phyloP scores from a whole-genome alignment of 2,113 vertebrate species.

The Deroptyus accipitrinus region DNA sequence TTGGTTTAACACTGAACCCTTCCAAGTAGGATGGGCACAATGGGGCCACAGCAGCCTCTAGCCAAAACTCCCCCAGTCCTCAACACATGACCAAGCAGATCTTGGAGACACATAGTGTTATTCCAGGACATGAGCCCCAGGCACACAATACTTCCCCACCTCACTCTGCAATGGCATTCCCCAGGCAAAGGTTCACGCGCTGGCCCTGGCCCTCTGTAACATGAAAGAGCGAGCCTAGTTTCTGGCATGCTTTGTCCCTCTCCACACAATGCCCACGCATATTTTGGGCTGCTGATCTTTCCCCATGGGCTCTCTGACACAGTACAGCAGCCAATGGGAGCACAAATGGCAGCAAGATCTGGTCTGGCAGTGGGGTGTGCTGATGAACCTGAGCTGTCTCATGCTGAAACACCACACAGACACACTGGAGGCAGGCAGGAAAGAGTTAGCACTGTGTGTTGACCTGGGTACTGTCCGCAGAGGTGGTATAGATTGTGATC shows the following conservation, averaged over 20 bases:
- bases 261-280: background rate
- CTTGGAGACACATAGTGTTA: background rate
- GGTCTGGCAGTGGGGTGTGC: background rate
- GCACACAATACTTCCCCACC: background rate
- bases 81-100: background rate
- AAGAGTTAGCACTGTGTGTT: background rate
- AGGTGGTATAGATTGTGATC: background rate
- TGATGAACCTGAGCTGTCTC: background rate
- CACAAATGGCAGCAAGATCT: fast-evolving
- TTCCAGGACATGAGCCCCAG: background rate
- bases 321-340: background rate
- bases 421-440: background rate
- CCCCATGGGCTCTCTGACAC: background rate
- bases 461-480: background rate
- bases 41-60: background rate
- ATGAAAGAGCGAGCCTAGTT: background rate
- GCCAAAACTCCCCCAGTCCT: background rate
- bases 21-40: fast-evolving
- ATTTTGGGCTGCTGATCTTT: background rate
- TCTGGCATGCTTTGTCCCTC: background rate
- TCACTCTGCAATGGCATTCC: fast-evolving
- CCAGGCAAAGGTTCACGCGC: fast-evolving
- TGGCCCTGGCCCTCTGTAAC: fast-evolving
- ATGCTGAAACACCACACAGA: fast-evolving
- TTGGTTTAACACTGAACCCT: background rate